Conservation (phyloP, 2,797 vertebrate genomes). For the Phoeniculus purpureus region DNA sequence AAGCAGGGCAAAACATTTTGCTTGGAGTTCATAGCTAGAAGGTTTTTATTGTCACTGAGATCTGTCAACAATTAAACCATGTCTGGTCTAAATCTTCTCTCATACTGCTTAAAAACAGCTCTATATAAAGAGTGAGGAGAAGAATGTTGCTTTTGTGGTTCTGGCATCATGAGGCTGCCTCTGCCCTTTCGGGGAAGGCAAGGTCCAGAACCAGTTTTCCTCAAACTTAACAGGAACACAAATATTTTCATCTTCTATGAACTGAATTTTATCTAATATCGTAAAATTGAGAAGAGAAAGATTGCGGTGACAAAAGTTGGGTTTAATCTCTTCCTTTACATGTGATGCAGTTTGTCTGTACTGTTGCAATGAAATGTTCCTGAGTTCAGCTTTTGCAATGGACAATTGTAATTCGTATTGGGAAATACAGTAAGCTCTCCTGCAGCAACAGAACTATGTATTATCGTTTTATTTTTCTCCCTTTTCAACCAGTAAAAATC, state of each 20-base stretch:
- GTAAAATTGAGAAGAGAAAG: background rate
- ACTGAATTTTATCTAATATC: background rate
- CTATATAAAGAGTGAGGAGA: conserved; percentile 7
- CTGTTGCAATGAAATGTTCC: background rate
- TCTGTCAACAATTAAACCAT: conserved; percentile 43
- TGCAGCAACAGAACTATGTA: background rate
- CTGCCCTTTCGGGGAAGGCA: background rate
- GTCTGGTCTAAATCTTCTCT: conserved; percentile 43
- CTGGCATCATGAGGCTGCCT: conserved; percentile 8
- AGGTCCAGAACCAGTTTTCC: background rate
- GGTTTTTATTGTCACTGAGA: conserved; percentile 6
- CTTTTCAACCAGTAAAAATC: conserved; percentile 86
- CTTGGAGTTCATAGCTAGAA: background rate
- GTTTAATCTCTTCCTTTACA: background rate
- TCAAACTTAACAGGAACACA: background rate
- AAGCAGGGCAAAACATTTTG: background rate
- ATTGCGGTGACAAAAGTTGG: background rate
- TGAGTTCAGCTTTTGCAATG: background rate
- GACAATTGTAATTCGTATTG: background rate
- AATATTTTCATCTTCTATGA: background rate
- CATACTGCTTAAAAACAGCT: conserved; percentile 5
- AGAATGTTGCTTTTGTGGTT: conserved; percentile 41
- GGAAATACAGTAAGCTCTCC: background rate
- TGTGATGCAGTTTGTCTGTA: background rate
- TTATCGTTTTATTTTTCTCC: background rate